These are phyloP conservation scores for Drosophila limbata DNA, from an alignment of 2,888 invertebrate genomes.

Conservation along the genomic window DNA sequence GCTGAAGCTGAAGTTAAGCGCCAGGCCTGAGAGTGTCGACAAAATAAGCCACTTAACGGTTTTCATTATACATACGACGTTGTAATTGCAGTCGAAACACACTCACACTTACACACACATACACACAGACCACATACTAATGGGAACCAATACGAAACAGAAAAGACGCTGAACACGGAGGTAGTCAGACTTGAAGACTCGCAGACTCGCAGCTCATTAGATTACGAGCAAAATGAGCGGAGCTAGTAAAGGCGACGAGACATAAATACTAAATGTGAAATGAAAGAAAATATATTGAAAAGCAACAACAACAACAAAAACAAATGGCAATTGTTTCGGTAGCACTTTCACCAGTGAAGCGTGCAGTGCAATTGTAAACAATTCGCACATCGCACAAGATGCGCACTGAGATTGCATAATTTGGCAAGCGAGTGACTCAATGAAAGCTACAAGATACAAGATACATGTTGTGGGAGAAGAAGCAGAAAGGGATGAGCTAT, in stretches of 20 bases:
- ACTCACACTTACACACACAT: not conserved
- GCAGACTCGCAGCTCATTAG: constrained; percentile 60
- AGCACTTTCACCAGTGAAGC: constrained; percentile 69
- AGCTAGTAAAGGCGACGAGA: constrained; percentile 25
- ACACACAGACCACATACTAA: not conserved
- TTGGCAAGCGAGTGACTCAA: constrained; percentile 35
- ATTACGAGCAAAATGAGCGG: constrained; percentile 60
- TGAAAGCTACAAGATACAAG: constrained; percentile 13
- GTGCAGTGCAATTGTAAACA: constrained; percentile 63
- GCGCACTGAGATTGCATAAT: constrained; percentile 59
- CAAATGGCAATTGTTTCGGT: constrained; percentile 53
- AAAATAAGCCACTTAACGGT: constrained; percentile 79
- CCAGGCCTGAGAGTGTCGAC: constrained; percentile 60
- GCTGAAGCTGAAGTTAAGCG: constrained; percentile 45
- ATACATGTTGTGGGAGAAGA: not conserved
- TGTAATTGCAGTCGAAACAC: constrained; percentile 63
- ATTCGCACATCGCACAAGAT: constrained; percentile 55
- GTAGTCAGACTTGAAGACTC: constrained; percentile 23
- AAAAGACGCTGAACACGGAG: constrained; percentile 48
- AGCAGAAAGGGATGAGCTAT: constrained; percentile 28
- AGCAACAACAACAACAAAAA: constrained; percentile 29
- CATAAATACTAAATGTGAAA: constrained; percentile 69
- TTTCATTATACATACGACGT: constrained; percentile 58
- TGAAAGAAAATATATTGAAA: constrained; percentile 73
- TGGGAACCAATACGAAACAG: constrained; percentile 11